These are phyloP conservation scores for Parnassius mnemosyne DNA, from an alignment of 2,888 invertebrate genomes.

Conservation along the genomic window DNA sequence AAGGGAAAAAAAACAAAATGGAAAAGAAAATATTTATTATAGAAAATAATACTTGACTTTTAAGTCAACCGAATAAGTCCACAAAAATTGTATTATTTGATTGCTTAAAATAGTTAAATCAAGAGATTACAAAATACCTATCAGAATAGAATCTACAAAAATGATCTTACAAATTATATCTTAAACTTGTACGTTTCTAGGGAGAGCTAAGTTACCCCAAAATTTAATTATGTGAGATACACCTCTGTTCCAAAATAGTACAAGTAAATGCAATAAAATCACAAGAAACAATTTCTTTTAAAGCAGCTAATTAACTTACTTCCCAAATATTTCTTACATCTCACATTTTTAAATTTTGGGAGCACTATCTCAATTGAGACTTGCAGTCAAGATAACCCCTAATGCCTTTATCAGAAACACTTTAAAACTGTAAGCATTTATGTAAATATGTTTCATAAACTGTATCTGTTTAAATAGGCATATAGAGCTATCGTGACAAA, in stretches of 20 bases:
- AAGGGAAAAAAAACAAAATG: constrained; percentile 52
- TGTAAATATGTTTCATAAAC: constrained; percentile 49
- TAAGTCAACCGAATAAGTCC: constrained; percentile 66
- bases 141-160: constrained; percentile 72
- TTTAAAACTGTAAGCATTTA: constrained; percentile 41
- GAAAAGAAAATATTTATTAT: constrained; percentile 70
- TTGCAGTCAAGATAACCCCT: constrained; percentile 71
- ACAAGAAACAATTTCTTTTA: constrained; percentile 41
- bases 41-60: constrained; percentile 74
- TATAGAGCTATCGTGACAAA: constrained; percentile 67
- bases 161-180: constrained; percentile 73
- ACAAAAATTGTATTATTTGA: constrained; percentile 57
- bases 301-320: constrained; percentile 46
- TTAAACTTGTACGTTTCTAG: constrained; percentile 76
- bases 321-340: constrained; percentile 41
- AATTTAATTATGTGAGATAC: constrained; percentile 4
- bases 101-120: constrained; percentile 62
- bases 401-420: constrained; percentile 39
- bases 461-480: constrained; percentile 46
- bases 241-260: constrained; percentile 41
- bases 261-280: constrained; percentile 61
- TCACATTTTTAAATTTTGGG: constrained; percentile 69
- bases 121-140: constrained; percentile 78
- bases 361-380: constrained; percentile 62
- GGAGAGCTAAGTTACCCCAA: constrained; percentile 59